Evolutionary conservation across 2,113 vertebrate species (phyloP).

Genomic region (Pomatostomus ruficeps): DNA sequence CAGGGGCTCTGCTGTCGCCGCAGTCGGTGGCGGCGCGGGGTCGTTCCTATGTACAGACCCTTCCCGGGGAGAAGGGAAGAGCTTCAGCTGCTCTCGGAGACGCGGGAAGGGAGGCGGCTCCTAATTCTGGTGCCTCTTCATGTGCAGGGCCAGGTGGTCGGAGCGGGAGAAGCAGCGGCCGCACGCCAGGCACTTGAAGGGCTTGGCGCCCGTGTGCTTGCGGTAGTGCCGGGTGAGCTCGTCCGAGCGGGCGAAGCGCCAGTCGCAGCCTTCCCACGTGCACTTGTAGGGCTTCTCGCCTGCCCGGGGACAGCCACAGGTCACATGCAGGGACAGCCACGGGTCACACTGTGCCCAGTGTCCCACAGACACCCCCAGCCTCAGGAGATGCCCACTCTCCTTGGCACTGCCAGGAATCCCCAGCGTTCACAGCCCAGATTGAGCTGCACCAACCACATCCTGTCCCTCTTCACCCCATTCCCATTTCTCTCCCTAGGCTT

Average conservation of each 20-base stretch:
- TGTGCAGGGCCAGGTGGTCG: conserved; percentile 87
- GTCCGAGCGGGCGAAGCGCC: conserved; percentile 86
- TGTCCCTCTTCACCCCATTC: rapidly evolving
- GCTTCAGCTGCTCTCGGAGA: conserved; percentile 30
- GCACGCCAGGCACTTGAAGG: conserved; percentile 83
- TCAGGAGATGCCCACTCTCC: rapidly evolving
- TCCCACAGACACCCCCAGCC: rapidly evolving
- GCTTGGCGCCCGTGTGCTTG: conserved; percentile 88
- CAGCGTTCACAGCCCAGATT: rapidly evolving
- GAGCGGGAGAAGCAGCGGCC: conserved; percentile 89
- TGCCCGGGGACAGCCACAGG: conserved; percentile 32
- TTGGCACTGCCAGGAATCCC: background rate
- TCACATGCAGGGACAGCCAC: background rate
- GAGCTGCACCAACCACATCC: background rate
- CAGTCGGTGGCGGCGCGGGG: background rate
- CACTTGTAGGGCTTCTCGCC: conserved; percentile 68
- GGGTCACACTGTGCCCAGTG: background rate
- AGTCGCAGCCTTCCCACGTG: conserved; percentile 85
- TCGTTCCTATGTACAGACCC: background rate
- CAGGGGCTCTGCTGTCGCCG: background rate
- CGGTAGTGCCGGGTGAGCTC: conserved; percentile 86
- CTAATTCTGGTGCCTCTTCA: conserved; percentile 88
- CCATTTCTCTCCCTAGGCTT: too few relatives aligned
- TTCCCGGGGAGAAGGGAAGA: background rate
- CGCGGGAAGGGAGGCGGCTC: background rate